Percentiles rank a stretch among this genome's conserved stretches.
Conservation (phyloP, 2,113 vertebrate species). For the Archilochus colubris region DNA sequence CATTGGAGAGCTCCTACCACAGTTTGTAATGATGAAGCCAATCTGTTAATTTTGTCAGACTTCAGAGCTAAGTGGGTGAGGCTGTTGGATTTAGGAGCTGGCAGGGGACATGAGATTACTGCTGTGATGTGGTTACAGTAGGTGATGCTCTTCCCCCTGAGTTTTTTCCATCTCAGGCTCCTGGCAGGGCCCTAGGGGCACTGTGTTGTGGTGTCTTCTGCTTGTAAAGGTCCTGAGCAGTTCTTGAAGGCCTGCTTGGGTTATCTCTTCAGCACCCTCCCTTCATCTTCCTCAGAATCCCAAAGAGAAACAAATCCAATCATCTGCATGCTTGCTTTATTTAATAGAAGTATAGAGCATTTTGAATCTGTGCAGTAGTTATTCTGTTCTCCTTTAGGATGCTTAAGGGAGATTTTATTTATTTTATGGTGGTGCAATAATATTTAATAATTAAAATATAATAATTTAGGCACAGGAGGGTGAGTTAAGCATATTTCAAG, state of each 20-base stretch:
- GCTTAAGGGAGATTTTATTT: not conserved
- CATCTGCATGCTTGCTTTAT: not conserved
- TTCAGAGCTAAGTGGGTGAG: not conserved
- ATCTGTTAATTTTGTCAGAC: not conserved
- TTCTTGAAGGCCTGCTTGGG: not conserved
- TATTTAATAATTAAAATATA: too few relatives aligned
- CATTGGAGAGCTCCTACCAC: fast-evolving
- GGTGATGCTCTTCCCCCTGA: constrained; percentile 16
- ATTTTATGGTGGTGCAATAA: not conserved
- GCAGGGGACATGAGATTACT: not conserved
- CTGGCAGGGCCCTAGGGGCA: not conserved
- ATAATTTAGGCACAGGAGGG: not conserved
- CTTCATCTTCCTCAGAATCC: not conserved
- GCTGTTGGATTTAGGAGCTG: not conserved
- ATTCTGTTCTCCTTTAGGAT: not conserved
- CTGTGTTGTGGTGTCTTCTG: not conserved
- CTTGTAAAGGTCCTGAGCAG: fast-evolving
- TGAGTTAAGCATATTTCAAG: not conserved
- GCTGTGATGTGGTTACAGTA: not conserved
- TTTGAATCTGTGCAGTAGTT: not conserved
- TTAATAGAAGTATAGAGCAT: fast-evolving
- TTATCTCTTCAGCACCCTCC: not conserved
- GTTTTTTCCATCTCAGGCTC: not conserved
- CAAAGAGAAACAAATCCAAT: not conserved
- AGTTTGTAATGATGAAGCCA: not conserved